These are phyloP conservation scores for Amblyteles armatorius DNA, from an alignment of 2,888 invertebrate genomes.

Conservation along the genomic window DNA sequence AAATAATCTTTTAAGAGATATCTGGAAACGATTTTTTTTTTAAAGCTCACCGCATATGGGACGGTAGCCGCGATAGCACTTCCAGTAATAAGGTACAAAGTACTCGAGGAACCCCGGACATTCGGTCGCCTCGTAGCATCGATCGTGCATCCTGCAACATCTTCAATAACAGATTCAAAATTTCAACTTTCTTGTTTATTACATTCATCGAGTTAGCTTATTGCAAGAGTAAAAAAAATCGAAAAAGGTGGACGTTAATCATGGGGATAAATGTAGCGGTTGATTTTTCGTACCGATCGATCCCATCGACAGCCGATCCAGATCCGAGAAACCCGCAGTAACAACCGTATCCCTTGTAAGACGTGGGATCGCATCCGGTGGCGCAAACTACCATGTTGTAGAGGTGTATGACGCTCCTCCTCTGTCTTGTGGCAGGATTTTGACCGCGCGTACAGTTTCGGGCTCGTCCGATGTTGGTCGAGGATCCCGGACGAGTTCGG, in stretches of 20 bases:
- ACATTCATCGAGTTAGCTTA: neutral
- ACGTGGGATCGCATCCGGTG: slow-evolving; percentile 93
- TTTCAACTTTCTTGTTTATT: neutral
- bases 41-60: slow-evolving; percentile 90
- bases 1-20: neutral
- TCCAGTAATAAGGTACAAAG: slow-evolving; percentile 95
- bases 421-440: slow-evolving; percentile 84
- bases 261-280: neutral
- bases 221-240: neutral
- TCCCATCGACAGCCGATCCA: slow-evolving; percentile 92
- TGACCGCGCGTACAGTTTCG: slow-evolving; percentile 17
- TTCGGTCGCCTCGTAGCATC: slow-evolving; percentile 92
- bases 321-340: slow-evolving; percentile 95
- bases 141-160: slow-evolving; percentile 94
- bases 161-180: slow-evolving; percentile 66
- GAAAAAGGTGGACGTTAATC: neutral
- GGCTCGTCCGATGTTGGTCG: neutral
- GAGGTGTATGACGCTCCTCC: slow-evolving; percentile 91
- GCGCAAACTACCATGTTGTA: slow-evolving; percentile 95
- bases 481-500: slow-evolving; percentile 2
- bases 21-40: slow-evolving; percentile 32
- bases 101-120: slow-evolving; percentile 94
- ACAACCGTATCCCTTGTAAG: slow-evolving; percentile 95
- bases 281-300: slow-evolving; percentile 88
- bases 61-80: slow-evolving; percentile 90